Evolutionary conservation across 2,797 vertebrate species (phyloP).

Genomic region (Molothrus aeneus): DNA sequence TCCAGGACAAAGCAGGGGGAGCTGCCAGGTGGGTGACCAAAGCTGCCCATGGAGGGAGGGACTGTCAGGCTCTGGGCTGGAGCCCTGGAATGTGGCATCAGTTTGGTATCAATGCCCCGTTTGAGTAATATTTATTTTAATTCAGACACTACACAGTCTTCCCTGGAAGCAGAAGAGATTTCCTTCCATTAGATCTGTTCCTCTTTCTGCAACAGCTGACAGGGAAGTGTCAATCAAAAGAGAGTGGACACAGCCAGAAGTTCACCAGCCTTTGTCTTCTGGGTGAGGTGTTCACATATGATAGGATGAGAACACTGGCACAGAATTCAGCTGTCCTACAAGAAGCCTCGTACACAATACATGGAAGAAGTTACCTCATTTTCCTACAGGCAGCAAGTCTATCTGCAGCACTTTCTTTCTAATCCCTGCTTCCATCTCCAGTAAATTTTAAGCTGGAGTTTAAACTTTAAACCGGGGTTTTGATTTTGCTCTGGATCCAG

Average conservation of each 20-base stretch:
- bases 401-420: background rate
- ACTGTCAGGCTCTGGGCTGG: background rate
- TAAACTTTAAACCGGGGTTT: background rate
- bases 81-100: rapidly evolving
- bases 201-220: background rate
- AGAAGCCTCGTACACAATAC: background rate
- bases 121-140: background rate
- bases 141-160: background rate
- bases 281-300: background rate
- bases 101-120: rapidly evolving
- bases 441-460: background rate
- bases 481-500: background rate
- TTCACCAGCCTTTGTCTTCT: background rate
- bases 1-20: background rate
- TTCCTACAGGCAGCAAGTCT: background rate
- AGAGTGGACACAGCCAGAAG: background rate
- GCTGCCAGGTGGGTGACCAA: background rate
- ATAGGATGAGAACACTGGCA: background rate
- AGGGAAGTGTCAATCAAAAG: background rate
- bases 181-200: background rate
- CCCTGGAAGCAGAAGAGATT: background rate
- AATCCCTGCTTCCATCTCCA: background rate
- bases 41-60: background rate
- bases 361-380: background rate
- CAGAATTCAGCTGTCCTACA: background rate